Conservation (phyloP, 2,113 vertebrate genomes). For the Chloropsis hardwickii region DNA sequence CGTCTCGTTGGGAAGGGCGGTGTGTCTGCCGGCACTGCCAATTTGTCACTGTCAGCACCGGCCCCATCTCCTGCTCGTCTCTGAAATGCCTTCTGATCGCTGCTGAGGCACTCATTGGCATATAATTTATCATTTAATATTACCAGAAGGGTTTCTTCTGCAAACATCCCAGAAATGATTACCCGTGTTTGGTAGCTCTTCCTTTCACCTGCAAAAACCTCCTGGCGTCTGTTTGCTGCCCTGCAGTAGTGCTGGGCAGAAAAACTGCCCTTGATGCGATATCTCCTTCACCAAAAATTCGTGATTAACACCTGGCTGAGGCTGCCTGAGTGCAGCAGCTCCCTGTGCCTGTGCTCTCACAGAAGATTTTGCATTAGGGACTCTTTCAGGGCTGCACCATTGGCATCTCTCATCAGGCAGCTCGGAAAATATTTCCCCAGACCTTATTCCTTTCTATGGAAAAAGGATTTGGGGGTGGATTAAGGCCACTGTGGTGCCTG, state of each 20-base stretch:
- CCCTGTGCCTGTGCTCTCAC: not conserved
- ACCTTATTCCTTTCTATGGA: not conserved
- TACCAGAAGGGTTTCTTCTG: constrained; percentile 6
- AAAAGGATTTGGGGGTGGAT: not conserved
- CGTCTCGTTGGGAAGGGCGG: constrained; percentile 20
- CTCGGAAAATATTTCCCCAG: not conserved
- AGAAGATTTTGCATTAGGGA: not conserved
- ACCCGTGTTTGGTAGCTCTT: not conserved
- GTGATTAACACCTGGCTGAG: not conserved
- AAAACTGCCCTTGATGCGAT: not conserved
- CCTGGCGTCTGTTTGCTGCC: rapidly evolving
- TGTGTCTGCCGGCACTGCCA: constrained; percentile 18
- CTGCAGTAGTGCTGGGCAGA: not conserved
- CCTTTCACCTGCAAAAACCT: not conserved
- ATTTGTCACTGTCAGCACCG: constrained; percentile 46
- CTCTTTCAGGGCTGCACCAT: not conserved
- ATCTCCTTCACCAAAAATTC: not conserved
- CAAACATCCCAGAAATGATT: not conserved
- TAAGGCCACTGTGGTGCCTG: not conserved
- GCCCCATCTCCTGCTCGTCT: constrained; percentile 18
- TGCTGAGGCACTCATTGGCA: not conserved
- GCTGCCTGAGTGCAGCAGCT: not conserved
- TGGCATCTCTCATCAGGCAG: not conserved
- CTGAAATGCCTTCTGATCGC: constrained; percentile 41
- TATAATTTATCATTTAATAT: constrained; percentile 37